A percentile compares a stretch with the other conserved stretches of the same genome.
Conservation (phyloP, 2,113 vertebrate genomes). For the Oriolus oriolus region DNA sequence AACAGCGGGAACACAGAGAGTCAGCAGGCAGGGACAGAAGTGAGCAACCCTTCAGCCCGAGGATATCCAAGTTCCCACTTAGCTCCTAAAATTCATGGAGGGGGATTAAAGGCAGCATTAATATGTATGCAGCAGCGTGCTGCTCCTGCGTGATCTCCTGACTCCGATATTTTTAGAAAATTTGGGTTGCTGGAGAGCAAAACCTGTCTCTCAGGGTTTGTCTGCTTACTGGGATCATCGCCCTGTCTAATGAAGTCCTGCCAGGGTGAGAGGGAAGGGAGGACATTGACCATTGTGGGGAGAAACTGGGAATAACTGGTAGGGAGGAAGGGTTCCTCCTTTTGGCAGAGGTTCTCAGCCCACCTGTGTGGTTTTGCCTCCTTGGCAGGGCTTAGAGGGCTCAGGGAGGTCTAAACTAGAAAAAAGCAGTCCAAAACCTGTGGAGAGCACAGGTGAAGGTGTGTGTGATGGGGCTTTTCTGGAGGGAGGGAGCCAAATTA, state of each 20-base stretch:
- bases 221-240: not conserved
- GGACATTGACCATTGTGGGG: accelerated
- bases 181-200: not conserved
- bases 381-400: not conserved
- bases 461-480: not conserved
- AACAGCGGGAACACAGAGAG: accelerated
- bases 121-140: not conserved
- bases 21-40: not conserved
- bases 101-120: not conserved
- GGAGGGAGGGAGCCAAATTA: not conserved
- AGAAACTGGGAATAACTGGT: not conserved
- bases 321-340: not conserved
- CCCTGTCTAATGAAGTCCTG: accelerated
- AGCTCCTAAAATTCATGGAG: not conserved
- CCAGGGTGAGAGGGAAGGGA: not conserved
- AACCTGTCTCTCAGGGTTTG: not conserved
- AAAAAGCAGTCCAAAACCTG: not conserved
- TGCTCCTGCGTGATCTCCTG: not conserved
- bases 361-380: not conserved
- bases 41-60: not conserved
- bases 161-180: not conserved
- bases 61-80: not conserved
- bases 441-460: not conserved
- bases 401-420: not conserved
- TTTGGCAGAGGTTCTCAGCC: not conserved